phyloP scores from a whole-genome alignment of 2,113 vertebrate genomes.

The Silurus meridionalis region DNA sequence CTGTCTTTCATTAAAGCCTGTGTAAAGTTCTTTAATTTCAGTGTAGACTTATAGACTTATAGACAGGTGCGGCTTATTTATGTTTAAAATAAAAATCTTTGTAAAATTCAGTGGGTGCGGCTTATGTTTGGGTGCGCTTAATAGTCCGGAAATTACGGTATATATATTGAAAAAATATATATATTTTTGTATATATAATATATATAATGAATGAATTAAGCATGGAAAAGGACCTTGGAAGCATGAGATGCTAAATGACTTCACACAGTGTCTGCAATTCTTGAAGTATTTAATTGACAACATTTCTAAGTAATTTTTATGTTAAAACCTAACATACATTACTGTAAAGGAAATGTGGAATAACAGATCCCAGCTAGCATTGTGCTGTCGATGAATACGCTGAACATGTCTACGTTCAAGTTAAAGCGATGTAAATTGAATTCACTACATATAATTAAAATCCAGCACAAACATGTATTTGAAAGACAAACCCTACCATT shows the following conservation, averaged over 20 bases:
- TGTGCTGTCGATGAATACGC: neutral
- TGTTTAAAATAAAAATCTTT: no score
- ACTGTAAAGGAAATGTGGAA: neutral
- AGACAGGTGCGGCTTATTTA: no score
- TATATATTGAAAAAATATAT: no score
- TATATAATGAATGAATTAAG: neutral
- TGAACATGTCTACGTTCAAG: neutral
- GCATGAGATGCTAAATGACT: neutral
- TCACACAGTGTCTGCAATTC: neutral
- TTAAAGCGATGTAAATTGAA: neutral
- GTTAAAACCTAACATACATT: neutral
- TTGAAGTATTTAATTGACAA: neutral
- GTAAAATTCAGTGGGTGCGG: no score
- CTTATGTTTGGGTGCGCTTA: no score
- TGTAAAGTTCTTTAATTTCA: no score
- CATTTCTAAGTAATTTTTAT: neutral
- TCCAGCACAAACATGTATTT: neutral
- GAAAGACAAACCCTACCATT: slow-evolving; percentile 12
- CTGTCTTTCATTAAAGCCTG: no score
- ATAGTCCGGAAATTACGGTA: no score
- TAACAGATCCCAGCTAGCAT: neutral
- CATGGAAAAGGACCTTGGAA: neutral
- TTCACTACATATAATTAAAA: slow-evolving; percentile 3
- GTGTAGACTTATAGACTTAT: no score
- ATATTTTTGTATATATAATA: no score